A percentile compares a stretch with the other conserved stretches of the same genome.
These are phyloP conservation scores for Orestias chungarensis DNA, from an alignment of 2,797 vertebrate genomes.

Conservation along the genomic window DNA sequence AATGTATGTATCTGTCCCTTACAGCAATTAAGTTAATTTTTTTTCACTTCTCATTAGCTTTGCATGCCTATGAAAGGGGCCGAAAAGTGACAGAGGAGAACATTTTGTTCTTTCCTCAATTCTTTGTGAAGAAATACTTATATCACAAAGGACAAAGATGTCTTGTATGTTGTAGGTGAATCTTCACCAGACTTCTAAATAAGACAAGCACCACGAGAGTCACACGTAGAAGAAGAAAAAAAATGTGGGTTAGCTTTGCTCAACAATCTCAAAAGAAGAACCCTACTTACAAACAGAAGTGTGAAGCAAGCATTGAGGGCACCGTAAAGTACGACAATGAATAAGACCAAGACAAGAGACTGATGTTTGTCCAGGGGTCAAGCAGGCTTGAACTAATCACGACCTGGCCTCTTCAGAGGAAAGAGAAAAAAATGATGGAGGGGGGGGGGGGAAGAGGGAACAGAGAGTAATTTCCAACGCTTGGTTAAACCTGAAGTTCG, in stretches of 20 bases:
- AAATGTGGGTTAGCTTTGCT: slow-evolving; percentile 49
- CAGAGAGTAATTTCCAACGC: slow-evolving; percentile 73
- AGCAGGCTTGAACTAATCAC: slow-evolving; percentile 49
- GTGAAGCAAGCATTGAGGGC: slow-evolving; percentile 8
- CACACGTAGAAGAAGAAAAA: slow-evolving; percentile 25
- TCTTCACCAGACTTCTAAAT: slow-evolving; percentile 51
- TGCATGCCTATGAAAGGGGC: slow-evolving; percentile 43
- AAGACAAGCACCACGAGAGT: slow-evolving; percentile 40
- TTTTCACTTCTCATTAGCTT: slow-evolving; percentile 66
- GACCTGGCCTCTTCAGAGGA: slow-evolving; percentile 39
- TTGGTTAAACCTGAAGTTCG: slow-evolving; percentile 82
- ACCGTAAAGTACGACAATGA: slow-evolving; percentile 11
- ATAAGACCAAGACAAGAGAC: slow-evolving; percentile 25
- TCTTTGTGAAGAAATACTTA: slow-evolving; percentile 24
- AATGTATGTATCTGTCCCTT: slow-evolving; percentile 71
- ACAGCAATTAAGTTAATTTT: slow-evolving; percentile 72
- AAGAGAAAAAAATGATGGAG: slow-evolving; percentile 40
- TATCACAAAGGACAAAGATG: slow-evolving; percentile 6
- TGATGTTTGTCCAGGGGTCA: slow-evolving; percentile 32
- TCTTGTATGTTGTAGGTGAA: slow-evolving; percentile 12
- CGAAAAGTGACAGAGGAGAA: slow-evolving; percentile 28
- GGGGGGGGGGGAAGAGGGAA: slow-evolving; percentile 41
- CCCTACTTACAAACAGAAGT: not conserved
- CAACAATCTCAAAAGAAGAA: slow-evolving; percentile 47
- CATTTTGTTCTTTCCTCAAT: slow-evolving; percentile 25